These are phyloP conservation scores for Harpagifer antarcticus DNA, from an alignment of 2,797 vertebrate genomes.

Conservation along the genomic window DNA sequence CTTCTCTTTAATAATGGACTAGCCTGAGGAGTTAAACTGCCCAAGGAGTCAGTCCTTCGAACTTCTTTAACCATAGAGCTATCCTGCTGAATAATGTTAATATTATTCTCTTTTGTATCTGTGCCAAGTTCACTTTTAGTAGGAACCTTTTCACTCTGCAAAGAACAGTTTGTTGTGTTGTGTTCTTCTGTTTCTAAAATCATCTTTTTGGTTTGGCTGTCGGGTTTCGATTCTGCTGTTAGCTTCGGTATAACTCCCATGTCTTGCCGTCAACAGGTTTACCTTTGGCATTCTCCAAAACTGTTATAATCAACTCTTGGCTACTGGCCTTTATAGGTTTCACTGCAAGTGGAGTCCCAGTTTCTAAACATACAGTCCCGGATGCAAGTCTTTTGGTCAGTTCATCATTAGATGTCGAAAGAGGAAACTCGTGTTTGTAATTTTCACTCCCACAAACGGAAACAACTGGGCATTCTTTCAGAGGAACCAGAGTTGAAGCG, in stretches of 20 bases:
- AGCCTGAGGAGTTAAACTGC: constrained; percentile 31
- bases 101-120: constrained; percentile 15
- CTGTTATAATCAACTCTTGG: constrained; percentile 14
- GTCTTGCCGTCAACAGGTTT: constrained; percentile 32
- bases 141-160: constrained; percentile 66
- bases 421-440: neutral
- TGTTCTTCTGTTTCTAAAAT: constrained; percentile 34
- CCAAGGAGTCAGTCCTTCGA: constrained; percentile 21
- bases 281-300: constrained; percentile 23
- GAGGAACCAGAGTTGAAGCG: constrained; percentile 10
- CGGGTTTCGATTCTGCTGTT: constrained; percentile 42
- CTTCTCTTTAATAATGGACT: constrained; percentile 61
- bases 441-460: constrained; percentile 19
- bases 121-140: constrained; percentile 12
- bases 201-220: constrained; percentile 16
- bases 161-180: constrained; percentile 49
- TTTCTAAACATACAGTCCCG: constrained; percentile 21
- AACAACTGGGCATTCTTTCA: constrained; percentile 10
- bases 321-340: constrained; percentile 10
- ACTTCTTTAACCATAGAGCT: constrained; percentile 32
- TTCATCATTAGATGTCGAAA: constrained; percentile 15
- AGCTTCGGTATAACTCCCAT: constrained; percentile 2
- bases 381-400: constrained; percentile 10
- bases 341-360: constrained; percentile 18
- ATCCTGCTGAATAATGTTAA: constrained; percentile 42